phyloP scores from a whole-genome alignment of 2,797 vertebrate genomes.

The Gallirallus australis region DNA sequence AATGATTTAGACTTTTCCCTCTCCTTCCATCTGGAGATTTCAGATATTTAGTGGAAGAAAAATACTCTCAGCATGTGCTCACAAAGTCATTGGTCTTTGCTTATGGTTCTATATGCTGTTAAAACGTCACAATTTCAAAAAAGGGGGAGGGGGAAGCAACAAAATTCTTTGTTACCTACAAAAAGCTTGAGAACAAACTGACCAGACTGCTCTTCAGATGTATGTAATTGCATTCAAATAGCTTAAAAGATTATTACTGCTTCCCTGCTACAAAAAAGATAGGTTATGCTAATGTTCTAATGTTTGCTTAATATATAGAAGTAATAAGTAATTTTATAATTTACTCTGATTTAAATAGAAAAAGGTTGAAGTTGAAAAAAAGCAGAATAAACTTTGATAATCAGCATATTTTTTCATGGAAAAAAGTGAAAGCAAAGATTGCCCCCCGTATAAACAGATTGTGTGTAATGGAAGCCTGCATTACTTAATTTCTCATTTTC shows the following conservation, averaged over 20 bases:
- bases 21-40: neutral
- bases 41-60: neutral
- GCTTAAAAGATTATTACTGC: neutral
- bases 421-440: neutral
- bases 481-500: conserved; percentile 55
- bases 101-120: neutral
- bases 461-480: neutral
- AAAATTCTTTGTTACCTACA: neutral
- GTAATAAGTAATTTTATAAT: neutral
- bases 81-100: neutral
- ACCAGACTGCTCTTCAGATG: neutral
- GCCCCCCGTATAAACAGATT: neutral
- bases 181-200: neutral
- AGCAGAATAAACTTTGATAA: conserved; percentile 3
- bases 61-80: neutral
- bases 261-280: neutral
- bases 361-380: neutral
- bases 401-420: neutral
- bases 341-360: neutral
- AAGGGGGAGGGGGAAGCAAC: too few relatives aligned
- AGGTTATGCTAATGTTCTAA: neutral
- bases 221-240: neutral
- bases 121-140: neutral
- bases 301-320: neutral
- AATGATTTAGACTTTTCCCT: neutral